Base-by-base conservation (phyloP, 2,888 invertebrate genomes). In the Malthinus flaveolus region DNA sequence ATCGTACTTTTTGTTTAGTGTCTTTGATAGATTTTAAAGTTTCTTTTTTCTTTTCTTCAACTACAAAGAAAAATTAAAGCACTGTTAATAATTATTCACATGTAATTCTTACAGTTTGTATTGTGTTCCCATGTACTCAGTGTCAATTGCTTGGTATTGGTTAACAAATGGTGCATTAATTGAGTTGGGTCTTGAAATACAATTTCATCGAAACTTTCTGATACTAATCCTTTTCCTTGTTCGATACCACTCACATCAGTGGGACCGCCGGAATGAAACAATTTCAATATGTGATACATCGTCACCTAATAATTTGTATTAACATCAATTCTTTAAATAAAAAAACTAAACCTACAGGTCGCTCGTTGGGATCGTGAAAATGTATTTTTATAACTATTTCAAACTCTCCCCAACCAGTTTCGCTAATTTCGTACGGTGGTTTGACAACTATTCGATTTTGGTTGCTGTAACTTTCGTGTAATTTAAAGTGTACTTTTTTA, bases 341-440 rank as follows among this genome's bases (percentile, higher is more conserved):
- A 10, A 1, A 10, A 37, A 49, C 13, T 7, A 32, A 45, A 83
- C 86, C 85, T 78, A 95, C 95, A 10, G 95, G 93, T 75, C 93
- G 84, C 79, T 97, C 99, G 72, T 95, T 95, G 1, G 94, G 93
- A 82, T 99, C 98, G 74, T 93, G 90, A 71, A 99, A 99, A 78
- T 95, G 95, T 62, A 99, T 93, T 78, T 97, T 97, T 52, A 99
- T 97, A 33, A 95, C 92, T 64, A 98, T 93, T 80, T 99, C 98
- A 77, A 99, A 99, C 81, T 99, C 99, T 66, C 99, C 99, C 98
- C 99, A 99, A 1, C 98, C 98, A 0, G 98, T 98, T 79, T 99
- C 98, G 0, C 93, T 94, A 5, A 99, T 87, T 81, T 98, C 97
- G 75, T 95, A 99, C 0, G 98, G 99, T 0, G 97, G 96, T 75